Evolutionary conservation across 2,113 vertebrate genomes (phyloP), one percentile per base, ranked within the genome.

Genomic region (Rhodinocichla rosea): DNA sequence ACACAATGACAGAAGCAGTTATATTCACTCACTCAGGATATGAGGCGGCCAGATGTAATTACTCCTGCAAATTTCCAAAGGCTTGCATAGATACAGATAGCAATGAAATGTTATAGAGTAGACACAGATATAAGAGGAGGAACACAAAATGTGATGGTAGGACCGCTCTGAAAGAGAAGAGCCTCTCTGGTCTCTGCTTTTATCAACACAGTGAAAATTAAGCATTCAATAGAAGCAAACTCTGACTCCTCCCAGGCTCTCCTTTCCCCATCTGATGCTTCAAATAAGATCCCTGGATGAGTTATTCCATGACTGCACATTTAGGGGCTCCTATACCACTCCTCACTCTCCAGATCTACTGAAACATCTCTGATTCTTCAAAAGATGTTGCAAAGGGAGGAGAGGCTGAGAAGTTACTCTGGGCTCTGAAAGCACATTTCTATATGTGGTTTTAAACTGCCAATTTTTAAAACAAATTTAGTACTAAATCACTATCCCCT

Each of bases 291-390:
- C n/a, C 28, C 37, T 33, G 32, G 11, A 27, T 62, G 7, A 68
- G 2, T n/a, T 80, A 83, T 60, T 64, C 67, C 15, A 21, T 26
- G 13, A 56, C 23, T 71, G 23, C 21, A 32, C 8, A 62, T 30
- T 22, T 65, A 12, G 33, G 23, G 4, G 1, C 4, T 74, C 1
- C 2, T 30, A 22, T 42, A 24, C 2, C 11, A 64, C 9, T 4
- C 19, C 6, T 44, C 2, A 1, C 23, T 80, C 42, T 33, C 18
- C 2, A 1, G 4, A 37, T 50, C 32, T 78, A 13, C 8, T 22
- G 52, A 67, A 67, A 12, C 7, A 26, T 42, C 7, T n/a, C 20
- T 74, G 56, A 33, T 28, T 10, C 19, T 74, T 87, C 42, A 59
- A 89, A 83, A 11, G 16, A 7, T 69, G 7, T 27, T 50, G 12